Evolutionary conservation across 2,797 vertebrate species (phyloP).

Genomic region (Poeciliopsis presidionis): DNA sequence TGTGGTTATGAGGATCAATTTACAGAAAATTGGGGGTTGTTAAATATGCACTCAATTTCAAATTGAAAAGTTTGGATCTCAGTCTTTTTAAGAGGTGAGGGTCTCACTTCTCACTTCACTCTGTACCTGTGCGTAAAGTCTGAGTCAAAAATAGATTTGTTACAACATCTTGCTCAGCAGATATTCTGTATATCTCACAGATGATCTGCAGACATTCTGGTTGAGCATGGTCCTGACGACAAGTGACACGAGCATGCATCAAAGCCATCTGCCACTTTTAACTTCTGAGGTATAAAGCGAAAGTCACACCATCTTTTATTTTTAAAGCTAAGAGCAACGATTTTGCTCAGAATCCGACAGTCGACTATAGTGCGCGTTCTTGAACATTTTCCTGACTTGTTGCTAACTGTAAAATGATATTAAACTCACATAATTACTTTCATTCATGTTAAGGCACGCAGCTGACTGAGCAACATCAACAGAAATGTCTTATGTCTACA

Average conservation of each 20-base stretch:
- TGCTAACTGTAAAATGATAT: neutral
- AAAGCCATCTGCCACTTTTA: slow-evolving; percentile 6
- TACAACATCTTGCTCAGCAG: neutral
- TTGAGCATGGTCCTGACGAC: neutral
- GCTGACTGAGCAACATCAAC: neutral
- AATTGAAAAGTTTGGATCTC: neutral
- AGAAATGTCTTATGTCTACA: neutral
- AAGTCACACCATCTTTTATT: neutral
- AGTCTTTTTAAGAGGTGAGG: neutral
- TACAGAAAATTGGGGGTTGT: neutral
- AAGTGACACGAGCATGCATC: neutral
- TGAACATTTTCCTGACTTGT: neutral
- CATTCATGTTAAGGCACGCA: neutral
- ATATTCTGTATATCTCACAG: slow-evolving; percentile 1
- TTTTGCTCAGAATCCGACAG: neutral
- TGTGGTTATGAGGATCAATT: slow-evolving; percentile 34
- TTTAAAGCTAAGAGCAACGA: neutral
- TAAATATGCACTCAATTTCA: neutral
- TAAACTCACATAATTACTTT: neutral
- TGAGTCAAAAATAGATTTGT: neutral
- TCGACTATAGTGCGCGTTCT: neutral
- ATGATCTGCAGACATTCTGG: neutral
- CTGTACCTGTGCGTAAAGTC: neutral
- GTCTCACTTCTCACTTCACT: neutral
- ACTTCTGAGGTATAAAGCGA: neutral